Conservation (phyloP, 2,888 invertebrate genomes). For the Julus scanicus region DNA sequence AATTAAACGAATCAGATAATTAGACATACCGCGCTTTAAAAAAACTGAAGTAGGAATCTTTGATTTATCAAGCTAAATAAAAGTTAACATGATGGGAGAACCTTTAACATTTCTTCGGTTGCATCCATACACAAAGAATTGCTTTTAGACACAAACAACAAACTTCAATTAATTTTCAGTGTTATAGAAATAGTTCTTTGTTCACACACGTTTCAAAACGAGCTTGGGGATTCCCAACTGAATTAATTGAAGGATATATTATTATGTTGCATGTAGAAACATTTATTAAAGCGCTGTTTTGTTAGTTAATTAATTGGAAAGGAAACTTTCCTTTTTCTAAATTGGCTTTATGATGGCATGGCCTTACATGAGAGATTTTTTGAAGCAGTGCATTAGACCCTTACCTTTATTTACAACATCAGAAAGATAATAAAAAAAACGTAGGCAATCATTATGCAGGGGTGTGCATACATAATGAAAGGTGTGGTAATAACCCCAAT, state of each 20-base stretch:
- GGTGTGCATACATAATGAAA: constrained; percentile 32
- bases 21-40: no score
- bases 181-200: neutral
- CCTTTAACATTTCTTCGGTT: neutral
- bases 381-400: constrained; percentile 36
- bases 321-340: neutral
- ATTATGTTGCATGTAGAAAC: neutral
- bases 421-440: neutral
- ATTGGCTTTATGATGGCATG: neutral
- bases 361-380: neutral
- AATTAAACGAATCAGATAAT: no score
- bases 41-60: no score
- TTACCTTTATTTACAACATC: neutral
- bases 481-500: neutral
- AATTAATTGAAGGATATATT: neutral
- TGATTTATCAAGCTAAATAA: no score
- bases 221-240: neutral
- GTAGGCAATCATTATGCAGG: constrained; percentile 17
- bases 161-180: neutral
- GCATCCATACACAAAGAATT: neutral
- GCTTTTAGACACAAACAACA: neutral
- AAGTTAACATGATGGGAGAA: neutral
- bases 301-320: constrained; percentile 24
- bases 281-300: constrained; percentile 13
- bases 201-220: neutral